Conservation (phyloP, 2,113 vertebrate genomes). For the Hydropotes inermis region DNA sequence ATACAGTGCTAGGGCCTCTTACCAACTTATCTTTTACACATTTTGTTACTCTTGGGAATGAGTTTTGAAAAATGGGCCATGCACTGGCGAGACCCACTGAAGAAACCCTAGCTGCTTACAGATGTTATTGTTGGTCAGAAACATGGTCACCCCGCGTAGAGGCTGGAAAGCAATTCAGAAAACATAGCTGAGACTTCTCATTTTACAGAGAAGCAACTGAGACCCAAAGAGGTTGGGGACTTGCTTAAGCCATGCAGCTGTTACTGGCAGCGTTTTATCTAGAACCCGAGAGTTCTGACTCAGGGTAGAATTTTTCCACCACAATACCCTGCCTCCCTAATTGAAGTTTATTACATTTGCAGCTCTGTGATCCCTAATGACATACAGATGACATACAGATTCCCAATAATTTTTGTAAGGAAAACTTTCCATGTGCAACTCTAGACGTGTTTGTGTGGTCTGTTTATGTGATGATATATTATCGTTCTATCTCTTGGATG, state of each 20-base stretch:
- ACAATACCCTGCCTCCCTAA: background rate
- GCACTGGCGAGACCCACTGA: background rate
- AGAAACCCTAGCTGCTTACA: background rate
- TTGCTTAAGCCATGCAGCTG: background rate
- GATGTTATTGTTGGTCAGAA: background rate
- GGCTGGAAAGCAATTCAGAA: slow-evolving; percentile 2
- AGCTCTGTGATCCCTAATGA: background rate
- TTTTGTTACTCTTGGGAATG: slow-evolving; percentile 24
- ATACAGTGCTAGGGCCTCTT: background rate
- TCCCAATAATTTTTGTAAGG: background rate
- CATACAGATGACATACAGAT: background rate
- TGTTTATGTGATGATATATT: slow-evolving; percentile 2
- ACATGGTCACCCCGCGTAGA: background rate
- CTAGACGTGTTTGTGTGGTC: background rate
- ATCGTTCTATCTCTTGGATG: background rate
- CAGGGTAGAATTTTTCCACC: background rate
- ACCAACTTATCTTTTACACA: background rate
- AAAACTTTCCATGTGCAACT: slow-evolving; percentile 47
- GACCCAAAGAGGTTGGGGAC: background rate
- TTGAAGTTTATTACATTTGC: background rate
- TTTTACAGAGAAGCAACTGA: background rate
- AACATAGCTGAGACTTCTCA: background rate
- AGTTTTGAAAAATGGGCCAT: slow-evolving; percentile 11
- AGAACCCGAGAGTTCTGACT: background rate
- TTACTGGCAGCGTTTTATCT: background rate